Percentiles rank a stretch among this genome's conserved stretches.
These are phyloP conservation scores for Stomatorhinus walkeri DNA, from an alignment of 2,797 vertebrate species.

Conservation along the genomic window DNA sequence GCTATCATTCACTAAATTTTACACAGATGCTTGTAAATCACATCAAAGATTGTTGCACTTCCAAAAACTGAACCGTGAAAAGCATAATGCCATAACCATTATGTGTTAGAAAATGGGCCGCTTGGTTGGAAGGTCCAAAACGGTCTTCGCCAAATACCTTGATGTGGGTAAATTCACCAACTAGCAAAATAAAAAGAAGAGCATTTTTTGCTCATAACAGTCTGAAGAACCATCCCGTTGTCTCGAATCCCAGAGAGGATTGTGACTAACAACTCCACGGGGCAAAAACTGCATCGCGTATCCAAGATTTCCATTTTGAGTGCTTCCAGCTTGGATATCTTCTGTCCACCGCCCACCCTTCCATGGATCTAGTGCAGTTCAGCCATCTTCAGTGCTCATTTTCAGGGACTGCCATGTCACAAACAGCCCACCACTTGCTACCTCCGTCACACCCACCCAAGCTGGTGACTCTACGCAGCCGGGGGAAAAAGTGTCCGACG, in stretches of 20 bases:
- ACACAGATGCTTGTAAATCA: slow-evolving; percentile 1
- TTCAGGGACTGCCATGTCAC: neutral
- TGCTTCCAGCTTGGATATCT: slow-evolving; percentile 7
- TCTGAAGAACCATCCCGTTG: neutral
- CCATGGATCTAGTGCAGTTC: neutral
- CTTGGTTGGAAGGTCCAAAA: neutral
- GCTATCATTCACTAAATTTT: slow-evolving; percentile 1
- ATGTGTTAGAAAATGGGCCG: neutral
- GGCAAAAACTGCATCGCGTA: neutral
- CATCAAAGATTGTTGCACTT: slow-evolving; percentile 7
- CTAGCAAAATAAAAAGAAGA: neutral
- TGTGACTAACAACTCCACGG: neutral
- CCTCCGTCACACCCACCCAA: neutral
- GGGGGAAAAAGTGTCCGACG: neutral
- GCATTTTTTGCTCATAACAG: neutral
- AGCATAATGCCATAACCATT: neutral
- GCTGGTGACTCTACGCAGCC: neutral
- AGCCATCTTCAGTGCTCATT: neutral
- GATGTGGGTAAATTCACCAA: neutral
- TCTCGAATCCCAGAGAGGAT: neutral
- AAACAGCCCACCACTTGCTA: neutral
- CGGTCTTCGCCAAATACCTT: neutral
- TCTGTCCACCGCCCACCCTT: neutral
- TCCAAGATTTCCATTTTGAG: neutral
- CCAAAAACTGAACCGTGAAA: neutral